phyloP scores from a whole-genome alignment of 2,797 vertebrate genomes.

The Peromyscus melanophrys region DNA sequence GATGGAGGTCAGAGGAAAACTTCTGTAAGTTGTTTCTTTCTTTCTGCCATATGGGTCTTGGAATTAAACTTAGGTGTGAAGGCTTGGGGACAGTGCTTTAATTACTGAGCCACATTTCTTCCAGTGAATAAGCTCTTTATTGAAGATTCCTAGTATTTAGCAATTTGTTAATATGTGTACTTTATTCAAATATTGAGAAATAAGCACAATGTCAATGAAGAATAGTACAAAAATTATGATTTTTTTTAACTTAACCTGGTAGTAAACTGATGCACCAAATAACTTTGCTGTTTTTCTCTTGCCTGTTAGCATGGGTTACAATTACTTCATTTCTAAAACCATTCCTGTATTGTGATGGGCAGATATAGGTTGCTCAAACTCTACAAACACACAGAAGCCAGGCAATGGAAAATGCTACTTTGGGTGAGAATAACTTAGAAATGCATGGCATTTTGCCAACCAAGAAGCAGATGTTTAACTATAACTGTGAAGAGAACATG shows the following conservation, averaged over 20 bases:
- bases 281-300: neutral
- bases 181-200: neutral
- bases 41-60: neutral
- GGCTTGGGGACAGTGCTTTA: too few species aligned
- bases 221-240: neutral
- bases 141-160: neutral
- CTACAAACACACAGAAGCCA: constrained; percentile 19
- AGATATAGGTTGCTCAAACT: neutral
- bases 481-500: constrained; percentile 72
- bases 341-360: neutral
- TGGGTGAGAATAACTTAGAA: constrained; percentile 41
- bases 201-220: neutral
- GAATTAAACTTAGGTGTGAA: neutral
- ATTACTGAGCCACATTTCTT: neutral
- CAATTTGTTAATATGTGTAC: neutral
- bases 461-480: constrained; percentile 79
- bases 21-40: neutral
- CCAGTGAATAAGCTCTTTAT: neutral
- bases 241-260: neutral
- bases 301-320: neutral
- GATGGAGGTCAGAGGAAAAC: neutral
- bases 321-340: neutral
- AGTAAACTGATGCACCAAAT: neutral
- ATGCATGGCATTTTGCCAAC: constrained; percentile 63
- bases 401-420: neutral